Evolutionary conservation across 2,888 invertebrate genomes (phyloP).

Genomic region (Amorpha juglandis): DNA sequence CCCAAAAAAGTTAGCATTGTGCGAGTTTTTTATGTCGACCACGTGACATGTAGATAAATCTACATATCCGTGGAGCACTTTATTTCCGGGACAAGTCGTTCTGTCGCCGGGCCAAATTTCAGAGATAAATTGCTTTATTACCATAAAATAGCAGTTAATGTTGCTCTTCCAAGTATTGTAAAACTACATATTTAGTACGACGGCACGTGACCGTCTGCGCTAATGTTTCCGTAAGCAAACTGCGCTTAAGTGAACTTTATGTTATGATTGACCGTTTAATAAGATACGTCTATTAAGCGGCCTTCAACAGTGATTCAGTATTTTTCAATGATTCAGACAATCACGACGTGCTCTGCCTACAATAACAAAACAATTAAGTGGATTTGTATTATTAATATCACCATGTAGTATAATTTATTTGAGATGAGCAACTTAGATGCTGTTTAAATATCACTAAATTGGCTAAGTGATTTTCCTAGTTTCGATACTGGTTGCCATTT

Average conservation of each 20-base stretch:
- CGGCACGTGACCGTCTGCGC: constrained; percentile 62
- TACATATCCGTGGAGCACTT: constrained; percentile 60
- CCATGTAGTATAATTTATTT: too few relatives aligned
- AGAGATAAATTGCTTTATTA: constrained; percentile 70
- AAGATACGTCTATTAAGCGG: constrained; percentile 9
- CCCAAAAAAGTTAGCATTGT: constrained; percentile 30
- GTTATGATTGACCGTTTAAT: constrained; percentile 13
- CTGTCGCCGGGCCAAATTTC: constrained; percentile 78
- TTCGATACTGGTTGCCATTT: too few relatives aligned
- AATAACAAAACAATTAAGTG: neutral
- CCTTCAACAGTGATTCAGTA: constrained; percentile 14
- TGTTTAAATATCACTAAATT: too few relatives aligned
- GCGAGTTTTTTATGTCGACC: constrained; percentile 34
- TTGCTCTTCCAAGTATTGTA: constrained; percentile 24
- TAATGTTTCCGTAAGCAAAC: constrained; percentile 33
- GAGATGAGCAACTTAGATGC: too few relatives aligned
- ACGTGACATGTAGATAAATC: constrained; percentile 56
- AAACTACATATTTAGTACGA: constrained; percentile 26
- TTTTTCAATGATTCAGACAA: neutral
- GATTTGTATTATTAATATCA: neutral
- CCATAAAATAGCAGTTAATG: constrained; percentile 78
- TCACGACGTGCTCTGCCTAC: neutral
- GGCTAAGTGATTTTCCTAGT: too few relatives aligned
- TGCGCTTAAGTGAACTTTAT: constrained; percentile 15
- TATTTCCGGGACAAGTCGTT: constrained; percentile 81